Conservation (phyloP, 2,113 vertebrate genomes). For the Varanus komodoensis region DNA sequence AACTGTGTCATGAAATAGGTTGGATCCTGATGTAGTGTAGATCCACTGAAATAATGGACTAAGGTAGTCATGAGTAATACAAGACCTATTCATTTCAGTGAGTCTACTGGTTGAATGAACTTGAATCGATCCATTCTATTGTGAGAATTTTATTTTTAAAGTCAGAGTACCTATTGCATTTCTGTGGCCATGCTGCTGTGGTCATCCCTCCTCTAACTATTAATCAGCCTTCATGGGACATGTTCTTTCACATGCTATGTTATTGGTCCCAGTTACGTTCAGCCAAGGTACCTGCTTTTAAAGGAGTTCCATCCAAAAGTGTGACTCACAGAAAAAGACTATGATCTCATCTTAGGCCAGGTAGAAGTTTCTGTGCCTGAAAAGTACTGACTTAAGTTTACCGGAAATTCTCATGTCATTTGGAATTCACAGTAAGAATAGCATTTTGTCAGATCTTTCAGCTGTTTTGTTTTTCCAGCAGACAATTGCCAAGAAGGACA, state of each 20-base stretch:
- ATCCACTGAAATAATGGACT: too few species aligned
- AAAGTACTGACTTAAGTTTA: background rate
- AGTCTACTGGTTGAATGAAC: too few species aligned
- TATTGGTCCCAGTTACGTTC: background rate
- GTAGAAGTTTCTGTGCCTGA: background rate
- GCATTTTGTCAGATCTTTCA: background rate
- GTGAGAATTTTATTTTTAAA: background rate
- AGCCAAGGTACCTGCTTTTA: background rate
- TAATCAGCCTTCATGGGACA: background rate
- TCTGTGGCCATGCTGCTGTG: too few species aligned
- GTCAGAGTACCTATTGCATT: too few species aligned
- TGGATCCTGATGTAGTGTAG: too few species aligned
- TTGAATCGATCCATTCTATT: background rate
- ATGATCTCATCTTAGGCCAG: background rate
- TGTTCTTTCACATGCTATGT: background rate
- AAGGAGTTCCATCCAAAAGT: background rate
- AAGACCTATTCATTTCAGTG: too few species aligned
- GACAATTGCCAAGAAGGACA: slow-evolving; percentile 40
- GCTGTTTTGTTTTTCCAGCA: slow-evolving; percentile 32
- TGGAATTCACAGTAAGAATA: background rate
- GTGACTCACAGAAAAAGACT: too few species aligned
- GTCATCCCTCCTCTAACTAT: background rate
- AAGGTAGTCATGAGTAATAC: too few species aligned
- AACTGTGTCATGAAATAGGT: background rate
- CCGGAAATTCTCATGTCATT: background rate